Evolutionary conservation across 2,888 invertebrate species (phyloP).

Genomic region (Pedicia rivosa): DNA sequence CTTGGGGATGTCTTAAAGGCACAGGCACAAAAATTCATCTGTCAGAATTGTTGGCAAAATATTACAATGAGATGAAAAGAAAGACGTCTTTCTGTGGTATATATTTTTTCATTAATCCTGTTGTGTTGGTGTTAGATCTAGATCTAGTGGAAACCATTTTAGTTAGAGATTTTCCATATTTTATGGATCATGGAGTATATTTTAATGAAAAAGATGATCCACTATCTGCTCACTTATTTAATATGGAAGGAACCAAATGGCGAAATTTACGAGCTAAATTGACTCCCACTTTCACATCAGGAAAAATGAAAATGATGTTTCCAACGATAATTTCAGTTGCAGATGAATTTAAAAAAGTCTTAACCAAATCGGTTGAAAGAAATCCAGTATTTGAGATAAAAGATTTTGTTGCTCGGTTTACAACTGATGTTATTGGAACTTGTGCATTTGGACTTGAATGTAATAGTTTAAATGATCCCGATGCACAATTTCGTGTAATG

Average conservation of each 20-base stretch:
- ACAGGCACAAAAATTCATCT: background rate
- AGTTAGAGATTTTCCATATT: slow-evolving; percentile 26
- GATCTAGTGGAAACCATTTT: slow-evolving; percentile 23
- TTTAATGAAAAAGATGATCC: slow-evolving; percentile 24
- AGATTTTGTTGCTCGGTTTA: slow-evolving; percentile 22
- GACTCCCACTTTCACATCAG: slow-evolving; percentile 33
- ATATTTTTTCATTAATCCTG: background rate
- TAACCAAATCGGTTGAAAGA: background rate
- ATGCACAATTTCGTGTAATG: slow-evolving; percentile 17
- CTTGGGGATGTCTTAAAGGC: slow-evolving; percentile 10
- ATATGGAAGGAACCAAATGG: background rate
- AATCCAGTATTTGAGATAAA: slow-evolving; percentile 19
- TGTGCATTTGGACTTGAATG: slow-evolving; percentile 26
- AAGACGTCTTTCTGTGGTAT: background rate
- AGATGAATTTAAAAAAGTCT: slow-evolving; percentile 1
- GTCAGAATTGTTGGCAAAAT: slow-evolving; percentile 4
- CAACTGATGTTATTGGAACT: slow-evolving; percentile 28
- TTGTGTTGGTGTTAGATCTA: slow-evolving; percentile 10
- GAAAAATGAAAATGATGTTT: slow-evolving; percentile 34
- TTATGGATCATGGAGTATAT: slow-evolving; percentile 23
- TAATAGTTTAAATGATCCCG: slow-evolving; percentile 19
- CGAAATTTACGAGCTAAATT: slow-evolving; percentile 19
- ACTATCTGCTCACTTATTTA: slow-evolving; percentile 10
- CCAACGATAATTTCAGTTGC: slow-evolving; percentile 17
- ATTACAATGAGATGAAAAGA: slow-evolving; percentile 16